Base-by-base conservation (phyloP, 2,888 invertebrate species). In the Caenorhabditis panamensis region DNA sequence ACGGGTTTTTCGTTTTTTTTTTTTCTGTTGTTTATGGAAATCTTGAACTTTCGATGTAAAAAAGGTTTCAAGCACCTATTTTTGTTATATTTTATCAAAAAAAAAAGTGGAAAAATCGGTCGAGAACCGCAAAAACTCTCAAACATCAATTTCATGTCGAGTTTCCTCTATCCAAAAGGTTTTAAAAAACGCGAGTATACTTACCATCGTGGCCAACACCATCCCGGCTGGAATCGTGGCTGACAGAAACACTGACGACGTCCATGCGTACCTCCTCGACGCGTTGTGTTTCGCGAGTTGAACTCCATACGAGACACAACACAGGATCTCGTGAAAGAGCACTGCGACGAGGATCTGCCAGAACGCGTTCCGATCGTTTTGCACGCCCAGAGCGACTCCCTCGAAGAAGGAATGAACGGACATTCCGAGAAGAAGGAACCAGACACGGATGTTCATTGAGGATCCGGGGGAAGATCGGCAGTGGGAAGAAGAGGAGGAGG, bases 391-490 rank as follows among this genome's bases (percentile, higher is more conserved):
- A 2, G 93, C 93, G 18, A 93, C 88, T 6, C 93, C 93, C 89
- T 93, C 93, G 89, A 93, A 93, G 3, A 93, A 84, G 0, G 93
- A 93, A 88, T 93, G 93, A 1, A 93, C 84, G 1, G 93, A 93
- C 5, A 93, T 89, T 16, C 93, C 93, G n/a, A 92, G 82, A 1
- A 93, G 88, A 24, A 93, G 90, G 24, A 93, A 87, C 36, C 81
- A 81, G 11, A 79, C 79, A 11, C 79, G 68, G 18, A 79, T 64
- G 28, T 69, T 79, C 79, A 79, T 75, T n/a, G n/a, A n/a, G 6
- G 54, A 62, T 16, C 59, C 36, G 20, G 67, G 67, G 1, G 66
- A 26, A 13, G 67, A 54, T 37, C 61, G 44, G 22, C 67, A 62
- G 18, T 61, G 67, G 2, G 64, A 58, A 8, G 61, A 71, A n/a